phyloP scores from a whole-genome alignment of 2,797 vertebrate genomes.

The Acanthurus tractus region DNA sequence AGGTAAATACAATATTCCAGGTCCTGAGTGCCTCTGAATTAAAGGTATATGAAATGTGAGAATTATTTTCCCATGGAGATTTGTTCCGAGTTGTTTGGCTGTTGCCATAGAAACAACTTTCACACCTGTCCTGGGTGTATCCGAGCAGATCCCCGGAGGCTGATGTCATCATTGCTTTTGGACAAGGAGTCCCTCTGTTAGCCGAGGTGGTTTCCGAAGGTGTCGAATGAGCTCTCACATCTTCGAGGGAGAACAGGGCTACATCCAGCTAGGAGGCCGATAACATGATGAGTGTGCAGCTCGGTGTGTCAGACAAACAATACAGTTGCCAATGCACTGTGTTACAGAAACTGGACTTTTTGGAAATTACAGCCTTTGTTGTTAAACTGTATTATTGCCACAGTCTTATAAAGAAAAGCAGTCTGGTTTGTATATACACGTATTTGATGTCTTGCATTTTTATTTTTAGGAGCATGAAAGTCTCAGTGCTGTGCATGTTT shows the following conservation, averaged over 20 bases:
- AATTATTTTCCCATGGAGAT: conserved; percentile 41
- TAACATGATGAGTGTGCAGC: conserved; percentile 46
- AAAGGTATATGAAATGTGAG: conserved; percentile 48
- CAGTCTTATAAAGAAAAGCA: conserved; percentile 33
- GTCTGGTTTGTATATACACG: conserved; percentile 26
- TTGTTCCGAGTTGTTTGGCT: conserved; percentile 29
- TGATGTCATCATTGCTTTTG: conserved; percentile 51
- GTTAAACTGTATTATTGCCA: conserved; percentile 35
- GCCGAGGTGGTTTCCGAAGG: conserved; percentile 42
- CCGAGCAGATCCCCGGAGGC: conserved; percentile 27
- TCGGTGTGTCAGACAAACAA: conserved; percentile 47
- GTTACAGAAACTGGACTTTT: conserved; percentile 41
- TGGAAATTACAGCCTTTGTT: conserved; percentile 26
- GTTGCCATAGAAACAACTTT: conserved; percentile 48
- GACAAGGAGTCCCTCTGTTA: conserved; percentile 35
- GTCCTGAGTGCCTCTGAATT: conserved; percentile 16
- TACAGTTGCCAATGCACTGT: conserved; percentile 23
- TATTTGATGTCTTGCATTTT: conserved; percentile 21
- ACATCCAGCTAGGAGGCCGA: conserved; percentile 47
- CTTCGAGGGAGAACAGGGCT: conserved; percentile 42
- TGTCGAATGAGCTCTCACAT: conserved; percentile 61
- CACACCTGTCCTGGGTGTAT: conserved; percentile 61
- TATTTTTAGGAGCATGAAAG: conserved; percentile 24
- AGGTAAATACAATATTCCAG: conserved; percentile 29
- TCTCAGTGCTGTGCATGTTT: conserved; percentile 25